phyloP scores from a whole-genome alignment of 2,113 vertebrate genomes.

The Equus quagga region DNA sequence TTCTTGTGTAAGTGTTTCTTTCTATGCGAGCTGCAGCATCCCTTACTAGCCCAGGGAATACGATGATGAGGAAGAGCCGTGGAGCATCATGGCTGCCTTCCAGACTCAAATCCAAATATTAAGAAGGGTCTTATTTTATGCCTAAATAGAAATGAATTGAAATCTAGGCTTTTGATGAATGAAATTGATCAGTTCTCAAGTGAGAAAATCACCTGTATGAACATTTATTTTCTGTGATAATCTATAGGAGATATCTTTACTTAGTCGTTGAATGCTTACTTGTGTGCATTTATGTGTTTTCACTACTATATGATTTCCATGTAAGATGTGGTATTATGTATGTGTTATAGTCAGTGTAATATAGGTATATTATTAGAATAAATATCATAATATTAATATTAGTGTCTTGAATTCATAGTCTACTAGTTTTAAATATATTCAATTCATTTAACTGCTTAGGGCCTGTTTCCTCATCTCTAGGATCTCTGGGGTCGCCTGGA shows the following conservation, averaged over 20 bases:
- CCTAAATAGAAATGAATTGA: slow-evolving; percentile 46
- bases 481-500: not conserved
- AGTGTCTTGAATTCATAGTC: not conserved
- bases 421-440: slow-evolving; percentile 14
- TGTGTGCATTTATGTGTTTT: not conserved
- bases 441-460: not conserved
- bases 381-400: not conserved
- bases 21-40: not conserved
- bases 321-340: not conserved
- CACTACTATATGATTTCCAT: not conserved
- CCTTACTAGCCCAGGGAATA: not conserved
- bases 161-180: slow-evolving; percentile 46
- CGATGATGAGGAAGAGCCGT: not conserved
- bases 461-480: not conserved
- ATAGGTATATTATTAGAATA: not conserved
- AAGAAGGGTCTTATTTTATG: not conserved
- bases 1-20: not conserved
- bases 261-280: not conserved
- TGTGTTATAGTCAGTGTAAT: not conserved
- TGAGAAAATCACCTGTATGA: slow-evolving; percentile 3
- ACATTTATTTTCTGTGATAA: slow-evolving; percentile 22
- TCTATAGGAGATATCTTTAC: not conserved
- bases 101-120: slow-evolving; percentile 1
- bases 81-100: not conserved
- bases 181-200: not conserved